Evolutionary conservation across 2,888 invertebrate genomes (phyloP).

Genomic region (Elegia similella): DNA sequence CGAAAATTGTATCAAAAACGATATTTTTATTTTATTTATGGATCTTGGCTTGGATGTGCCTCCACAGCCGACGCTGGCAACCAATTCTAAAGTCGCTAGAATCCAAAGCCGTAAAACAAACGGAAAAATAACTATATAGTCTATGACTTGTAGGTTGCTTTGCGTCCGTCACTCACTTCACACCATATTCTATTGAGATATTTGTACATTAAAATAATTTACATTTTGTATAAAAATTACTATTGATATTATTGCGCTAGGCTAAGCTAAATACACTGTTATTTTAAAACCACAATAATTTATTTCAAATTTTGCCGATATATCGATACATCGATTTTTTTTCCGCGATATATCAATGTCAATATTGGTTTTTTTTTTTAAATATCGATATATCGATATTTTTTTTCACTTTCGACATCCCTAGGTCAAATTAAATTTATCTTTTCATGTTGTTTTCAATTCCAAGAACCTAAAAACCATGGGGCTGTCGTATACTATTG

Average conservation of each 20-base stretch:
- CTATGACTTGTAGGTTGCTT: no score
- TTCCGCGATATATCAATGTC: neutral
- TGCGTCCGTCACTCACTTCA: no score
- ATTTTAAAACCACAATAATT: neutral
- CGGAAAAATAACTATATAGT: no score
- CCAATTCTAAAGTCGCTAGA: slow-evolving; percentile 11
- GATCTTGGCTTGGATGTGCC: slow-evolving; percentile 7
- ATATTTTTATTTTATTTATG: slow-evolving; percentile 6
- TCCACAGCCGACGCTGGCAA: neutral
- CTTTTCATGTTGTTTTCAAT: no score
- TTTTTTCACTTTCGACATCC: neutral
- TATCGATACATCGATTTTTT: neutral
- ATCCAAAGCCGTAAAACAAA: neutral
- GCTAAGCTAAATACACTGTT: slow-evolving; percentile 1
- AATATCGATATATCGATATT: neutral
- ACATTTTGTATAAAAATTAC: slow-evolving; percentile 9
- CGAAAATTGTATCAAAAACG: slow-evolving; percentile 1
- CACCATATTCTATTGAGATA: neutral
- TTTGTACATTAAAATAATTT: slow-evolving; percentile 10
- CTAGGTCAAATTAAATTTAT: no score
- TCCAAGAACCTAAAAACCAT: no score
- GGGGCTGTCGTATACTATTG: no score
- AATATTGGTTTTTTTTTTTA: neutral
- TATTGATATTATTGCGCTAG: slow-evolving; percentile 10
- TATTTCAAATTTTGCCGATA: neutral